phyloP scores from a whole-genome alignment of 2,888 invertebrate species.

The Caenorhabditis panamensis region DNA sequence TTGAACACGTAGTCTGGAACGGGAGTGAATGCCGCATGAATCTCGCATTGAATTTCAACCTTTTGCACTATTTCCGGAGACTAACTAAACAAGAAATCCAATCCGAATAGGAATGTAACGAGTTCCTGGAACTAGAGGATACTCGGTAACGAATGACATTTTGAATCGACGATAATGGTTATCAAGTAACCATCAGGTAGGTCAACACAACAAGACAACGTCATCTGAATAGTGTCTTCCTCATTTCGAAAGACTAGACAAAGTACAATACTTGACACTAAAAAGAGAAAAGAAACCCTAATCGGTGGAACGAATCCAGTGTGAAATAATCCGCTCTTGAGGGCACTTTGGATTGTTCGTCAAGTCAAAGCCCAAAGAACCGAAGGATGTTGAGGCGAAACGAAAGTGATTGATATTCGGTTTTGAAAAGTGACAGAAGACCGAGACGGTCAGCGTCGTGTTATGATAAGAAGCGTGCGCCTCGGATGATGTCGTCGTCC shows the following conservation, averaged over 20 bases:
- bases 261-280: neutral
- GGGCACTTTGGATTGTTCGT: neutral
- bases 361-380: constrained; percentile 5
- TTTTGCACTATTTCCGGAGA: too few species aligned
- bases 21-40: too few species aligned
- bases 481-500: neutral
- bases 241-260: neutral
- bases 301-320: constrained; percentile 4
- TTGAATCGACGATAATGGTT: too few species aligned
- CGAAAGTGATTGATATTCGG: constrained; percentile 63
- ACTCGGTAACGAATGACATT: too few species aligned
- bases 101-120: too few species aligned
- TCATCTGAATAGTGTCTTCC: neutral
- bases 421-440: constrained; percentile 54
- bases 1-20: neutral
- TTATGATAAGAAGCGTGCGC: constrained; percentile 50
- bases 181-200: too few species aligned
- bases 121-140: too few species aligned
- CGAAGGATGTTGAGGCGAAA: neutral
- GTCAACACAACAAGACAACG: neutral
- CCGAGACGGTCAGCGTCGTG: constrained; percentile 23
- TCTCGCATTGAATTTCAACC: too few species aligned
- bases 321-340: neutral
- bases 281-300: neutral
- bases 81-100: too few species aligned